A percentile compares a stretch with the other conserved stretches of the same genome.
phyloP scores from a whole-genome alignment of 2,888 invertebrate genomes.

The Oscheius onirici region DNA sequence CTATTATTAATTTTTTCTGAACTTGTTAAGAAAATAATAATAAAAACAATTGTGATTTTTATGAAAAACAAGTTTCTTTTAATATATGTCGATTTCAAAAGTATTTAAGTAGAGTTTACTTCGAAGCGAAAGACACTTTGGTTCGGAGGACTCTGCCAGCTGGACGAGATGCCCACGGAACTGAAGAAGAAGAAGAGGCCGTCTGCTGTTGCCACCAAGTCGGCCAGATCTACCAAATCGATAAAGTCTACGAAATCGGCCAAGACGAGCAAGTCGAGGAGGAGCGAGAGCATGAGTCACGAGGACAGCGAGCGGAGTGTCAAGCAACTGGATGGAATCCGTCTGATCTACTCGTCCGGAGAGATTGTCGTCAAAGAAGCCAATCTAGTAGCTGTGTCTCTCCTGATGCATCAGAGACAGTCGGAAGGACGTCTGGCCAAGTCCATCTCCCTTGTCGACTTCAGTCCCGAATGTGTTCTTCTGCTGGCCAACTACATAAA shows the following conservation, averaged over 20 bases:
- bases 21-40: too few species aligned
- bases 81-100: too few species aligned
- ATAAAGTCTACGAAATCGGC: neutral
- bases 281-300: neutral
- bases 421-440: conserved; percentile 13
- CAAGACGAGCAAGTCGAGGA: neutral
- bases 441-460: conserved; percentile 7
- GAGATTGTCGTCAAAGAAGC: conserved; percentile 8
- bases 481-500: conserved; percentile 19
- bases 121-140: too few species aligned
- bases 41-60: too few species aligned
- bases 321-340: neutral
- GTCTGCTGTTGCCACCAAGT: too few species aligned
- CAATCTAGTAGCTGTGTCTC: conserved; percentile 21
- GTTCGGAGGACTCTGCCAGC: too few species aligned
- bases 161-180: too few species aligned
- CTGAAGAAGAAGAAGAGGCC: too few species aligned
- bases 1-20: too few species aligned
- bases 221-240: too few species aligned
- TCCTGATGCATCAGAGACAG: conserved; percentile 21
- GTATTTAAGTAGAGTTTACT: too few species aligned
- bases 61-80: too few species aligned
- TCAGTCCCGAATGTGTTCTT: neutral
- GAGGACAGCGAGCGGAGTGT: neutral
- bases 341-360: conserved; percentile 12